Percentiles rank a stretch among this genome's conserved stretches.
These are phyloP conservation scores for Kryptopterus vitreolus DNA, from an alignment of 2,797 vertebrate genomes.

Conservation along the genomic window DNA sequence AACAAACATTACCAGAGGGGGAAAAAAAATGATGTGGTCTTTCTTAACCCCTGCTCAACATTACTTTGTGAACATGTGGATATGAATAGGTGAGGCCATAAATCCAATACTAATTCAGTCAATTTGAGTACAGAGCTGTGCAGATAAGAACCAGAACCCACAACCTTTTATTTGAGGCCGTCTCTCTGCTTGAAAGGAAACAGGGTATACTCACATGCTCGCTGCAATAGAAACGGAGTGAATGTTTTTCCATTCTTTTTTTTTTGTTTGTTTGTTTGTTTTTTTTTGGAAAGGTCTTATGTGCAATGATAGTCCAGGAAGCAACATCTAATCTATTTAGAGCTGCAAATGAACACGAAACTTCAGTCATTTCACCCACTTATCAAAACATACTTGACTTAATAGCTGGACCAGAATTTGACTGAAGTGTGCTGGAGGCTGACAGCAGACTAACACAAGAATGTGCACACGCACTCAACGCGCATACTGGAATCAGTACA, in stretches of 20 bases:
- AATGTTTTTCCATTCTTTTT: not conserved
- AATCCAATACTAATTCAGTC: conserved; percentile 30
- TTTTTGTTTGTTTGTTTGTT: too few relatives aligned
- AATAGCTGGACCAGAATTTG: conserved; percentile 26
- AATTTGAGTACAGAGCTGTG: conserved; percentile 15
- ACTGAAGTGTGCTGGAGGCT: conserved; percentile 47
- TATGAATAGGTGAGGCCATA: conserved; percentile 17
- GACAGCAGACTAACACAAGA: conserved; percentile 21
- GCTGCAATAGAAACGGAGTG: conserved; percentile 8
- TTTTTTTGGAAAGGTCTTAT: not conserved
- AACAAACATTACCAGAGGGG: conserved; percentile 5
- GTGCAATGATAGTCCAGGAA: conserved; percentile 27
- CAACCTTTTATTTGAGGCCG: conserved; percentile 12
- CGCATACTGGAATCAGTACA: conserved; percentile 24
- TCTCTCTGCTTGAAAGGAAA: conserved; percentile 11
- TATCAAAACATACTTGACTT: conserved; percentile 17
- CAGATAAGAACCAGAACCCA: conserved; percentile 21
- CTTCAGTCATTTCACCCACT: conserved; percentile 22
- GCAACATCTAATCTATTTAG: conserved; percentile 54
- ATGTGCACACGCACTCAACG: conserved; percentile 15
- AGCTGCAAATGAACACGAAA: conserved; percentile 58
- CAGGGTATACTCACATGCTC: not conserved
- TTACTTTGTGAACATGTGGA: not conserved
- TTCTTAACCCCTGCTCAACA: conserved; percentile 16
- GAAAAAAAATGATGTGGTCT: not conserved